phyloP scores from a whole-genome alignment of 1,140 invertebrate species.

The Drosophila auraria region DNA sequence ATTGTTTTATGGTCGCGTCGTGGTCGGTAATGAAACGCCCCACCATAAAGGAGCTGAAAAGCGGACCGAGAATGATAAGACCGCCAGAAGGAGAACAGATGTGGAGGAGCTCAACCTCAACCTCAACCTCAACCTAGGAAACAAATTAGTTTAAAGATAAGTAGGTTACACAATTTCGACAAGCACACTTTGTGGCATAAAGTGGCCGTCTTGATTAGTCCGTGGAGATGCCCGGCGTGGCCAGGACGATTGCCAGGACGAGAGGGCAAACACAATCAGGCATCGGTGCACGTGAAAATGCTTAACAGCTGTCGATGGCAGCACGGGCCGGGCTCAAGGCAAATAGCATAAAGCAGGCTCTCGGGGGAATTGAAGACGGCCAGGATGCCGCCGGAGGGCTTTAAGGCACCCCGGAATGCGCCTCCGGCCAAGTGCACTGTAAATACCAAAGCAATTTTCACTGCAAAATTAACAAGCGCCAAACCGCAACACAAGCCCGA shows the following conservation, averaged over 20 bases:
- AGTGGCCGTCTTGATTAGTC: slow-evolving; percentile 77
- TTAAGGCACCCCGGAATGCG: slow-evolving; percentile 60
- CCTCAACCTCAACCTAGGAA: slow-evolving; percentile 21
- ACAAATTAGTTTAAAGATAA: slow-evolving; percentile 82
- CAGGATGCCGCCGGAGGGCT: background rate
- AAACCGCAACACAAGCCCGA: slow-evolving; percentile 68
- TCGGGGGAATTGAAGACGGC: slow-evolving; percentile 19
- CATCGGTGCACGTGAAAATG: slow-evolving; percentile 68
- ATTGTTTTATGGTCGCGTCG: slow-evolving; percentile 78
- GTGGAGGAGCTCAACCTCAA: slow-evolving; percentile 17
- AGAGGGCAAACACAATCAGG: slow-evolving; percentile 68
- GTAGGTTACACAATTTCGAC: slow-evolving; percentile 76
- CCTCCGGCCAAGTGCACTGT: slow-evolving; percentile 76
- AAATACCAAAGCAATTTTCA: slow-evolving; percentile 81
- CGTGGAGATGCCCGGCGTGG: slow-evolving; percentile 2
- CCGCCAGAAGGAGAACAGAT: slow-evolving; percentile 37
- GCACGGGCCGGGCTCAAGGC: slow-evolving; percentile 1
- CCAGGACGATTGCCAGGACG: slow-evolving; percentile 1
- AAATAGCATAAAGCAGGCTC: slow-evolving; percentile 53
- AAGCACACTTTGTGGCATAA: slow-evolving; percentile 66
- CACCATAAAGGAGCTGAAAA: slow-evolving; percentile 29
- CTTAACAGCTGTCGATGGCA: slow-evolving; percentile 71
- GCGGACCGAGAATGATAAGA: slow-evolving; percentile 61
- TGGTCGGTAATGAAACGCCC: slow-evolving; percentile 50
- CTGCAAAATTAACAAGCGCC: slow-evolving; percentile 80